A percentile compares a stretch with the other conserved stretches of the same genome.
phyloP scores from a whole-genome alignment of 2,113 vertebrate species.

The Coracopsis vasa region DNA sequence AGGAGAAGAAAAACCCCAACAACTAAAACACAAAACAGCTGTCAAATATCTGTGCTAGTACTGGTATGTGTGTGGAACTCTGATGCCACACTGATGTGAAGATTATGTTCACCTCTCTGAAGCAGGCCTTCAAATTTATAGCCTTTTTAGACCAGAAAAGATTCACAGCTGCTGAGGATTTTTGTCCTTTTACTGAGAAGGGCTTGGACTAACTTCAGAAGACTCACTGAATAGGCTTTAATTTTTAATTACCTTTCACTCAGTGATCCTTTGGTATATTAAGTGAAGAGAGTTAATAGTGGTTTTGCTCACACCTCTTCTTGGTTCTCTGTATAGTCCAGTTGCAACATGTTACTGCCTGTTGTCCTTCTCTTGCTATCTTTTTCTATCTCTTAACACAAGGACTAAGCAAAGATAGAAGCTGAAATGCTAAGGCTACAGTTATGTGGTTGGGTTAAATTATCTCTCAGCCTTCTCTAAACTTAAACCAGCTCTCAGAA shows the following conservation, averaged over 20 bases:
- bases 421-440: neutral
- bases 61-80: neutral
- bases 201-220: neutral
- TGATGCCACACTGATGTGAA: neutral
- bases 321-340: neutral
- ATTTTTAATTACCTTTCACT: neutral
- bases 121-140: neutral
- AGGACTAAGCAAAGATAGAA: neutral
- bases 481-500: neutral
- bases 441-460: neutral
- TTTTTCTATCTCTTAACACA: neutral
- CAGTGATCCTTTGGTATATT: neutral
- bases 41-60: neutral
- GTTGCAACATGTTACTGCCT: neutral
- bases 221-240: neutral
- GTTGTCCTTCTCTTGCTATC: neutral
- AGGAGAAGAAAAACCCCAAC: neutral
- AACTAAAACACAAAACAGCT: neutral
- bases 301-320: neutral
- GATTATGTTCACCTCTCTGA: neutral
- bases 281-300: neutral
- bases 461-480: neutral
- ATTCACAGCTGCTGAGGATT: neutral
- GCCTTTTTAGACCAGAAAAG: neutral
- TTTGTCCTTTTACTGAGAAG: neutral